These are phyloP conservation scores for Enteromius unitaeniatus DNA, from an alignment of 2,797 vertebrate species.

Conservation along the genomic window DNA sequence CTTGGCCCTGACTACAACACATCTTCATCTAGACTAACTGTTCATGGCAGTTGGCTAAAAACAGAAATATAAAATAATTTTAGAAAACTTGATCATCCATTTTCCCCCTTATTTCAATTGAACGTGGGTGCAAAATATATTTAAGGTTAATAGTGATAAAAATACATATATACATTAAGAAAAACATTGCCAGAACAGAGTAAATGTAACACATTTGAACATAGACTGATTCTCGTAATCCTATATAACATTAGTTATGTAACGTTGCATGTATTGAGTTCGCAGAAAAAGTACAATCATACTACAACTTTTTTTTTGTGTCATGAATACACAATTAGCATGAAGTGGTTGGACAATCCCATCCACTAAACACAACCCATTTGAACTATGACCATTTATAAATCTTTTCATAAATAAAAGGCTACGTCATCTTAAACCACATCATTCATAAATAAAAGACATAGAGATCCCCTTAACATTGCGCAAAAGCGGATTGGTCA, in stretches of 20 bases:
- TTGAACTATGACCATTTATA: slow-evolving; percentile 51
- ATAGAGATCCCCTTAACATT: slow-evolving; percentile 51
- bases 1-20: slow-evolving; percentile 54
- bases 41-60: slow-evolving; percentile 59
- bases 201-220: slow-evolving; percentile 75
- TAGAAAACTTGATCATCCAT: slow-evolving; percentile 53
- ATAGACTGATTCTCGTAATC: slow-evolving; percentile 50
- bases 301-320: slow-evolving; percentile 31
- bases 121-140: slow-evolving; percentile 80
- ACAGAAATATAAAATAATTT: slow-evolving; percentile 74
- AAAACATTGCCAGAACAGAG: slow-evolving; percentile 74
- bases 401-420: slow-evolving; percentile 62
- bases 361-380: slow-evolving; percentile 39
- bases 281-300: slow-evolving; percentile 35
- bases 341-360: slow-evolving; percentile 39
- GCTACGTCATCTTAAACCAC: slow-evolving; percentile 57
- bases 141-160: slow-evolving; percentile 85
- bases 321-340: slow-evolving; percentile 54
- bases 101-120: slow-evolving; percentile 80
- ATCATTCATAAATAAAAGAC: slow-evolving; percentile 64
- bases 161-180: slow-evolving; percentile 84
- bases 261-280: slow-evolving; percentile 51
- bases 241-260: slow-evolving; percentile 60
- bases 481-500: slow-evolving; percentile 52
- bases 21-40: slow-evolving; percentile 54